These are phyloP conservation scores for Lamellibrachia satsuma DNA, from an alignment of 2,888 invertebrate species.

Conservation along the genomic window DNA sequence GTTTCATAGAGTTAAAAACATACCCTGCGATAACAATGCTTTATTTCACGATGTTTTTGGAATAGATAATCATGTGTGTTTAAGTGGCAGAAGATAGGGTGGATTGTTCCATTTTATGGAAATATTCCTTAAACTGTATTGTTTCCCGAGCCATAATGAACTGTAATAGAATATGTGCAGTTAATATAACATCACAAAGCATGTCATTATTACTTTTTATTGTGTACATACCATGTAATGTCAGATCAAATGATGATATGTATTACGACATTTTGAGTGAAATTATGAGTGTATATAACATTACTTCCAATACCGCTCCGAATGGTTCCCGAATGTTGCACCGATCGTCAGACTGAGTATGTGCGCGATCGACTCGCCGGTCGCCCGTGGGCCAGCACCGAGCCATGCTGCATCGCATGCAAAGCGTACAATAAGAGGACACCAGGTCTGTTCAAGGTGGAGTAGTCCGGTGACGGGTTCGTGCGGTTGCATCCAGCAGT, in stretches of 20 bases:
- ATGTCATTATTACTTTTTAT: not conserved
- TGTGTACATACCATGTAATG: not conserved
- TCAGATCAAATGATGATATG: not conserved
- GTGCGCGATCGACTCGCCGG: too few species aligned
- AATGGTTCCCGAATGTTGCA: too few species aligned
- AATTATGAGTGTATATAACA: not conserved
- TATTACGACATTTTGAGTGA: not conserved
- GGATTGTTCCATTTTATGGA: not conserved
- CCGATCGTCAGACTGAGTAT: too few species aligned
- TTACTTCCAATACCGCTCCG: not conserved
- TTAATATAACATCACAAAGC: not conserved
- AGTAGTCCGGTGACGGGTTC: too few species aligned
- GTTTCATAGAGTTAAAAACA: too few species aligned
- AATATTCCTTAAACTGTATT: not conserved
- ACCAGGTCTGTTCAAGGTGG: too few species aligned
- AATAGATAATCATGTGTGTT: not conserved
- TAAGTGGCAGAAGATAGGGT: not conserved
- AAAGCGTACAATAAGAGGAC: too few species aligned
- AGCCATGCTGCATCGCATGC: too few species aligned
- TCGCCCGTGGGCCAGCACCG: too few species aligned
- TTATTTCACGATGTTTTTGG: not conserved
- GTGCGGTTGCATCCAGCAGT: too few species aligned
- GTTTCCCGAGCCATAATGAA: not conserved
- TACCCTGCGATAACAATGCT: not conserved
- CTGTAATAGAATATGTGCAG: not conserved